phyloP scores from a whole-genome alignment of 2,797 vertebrate species.

The Todus mexicanus region DNA sequence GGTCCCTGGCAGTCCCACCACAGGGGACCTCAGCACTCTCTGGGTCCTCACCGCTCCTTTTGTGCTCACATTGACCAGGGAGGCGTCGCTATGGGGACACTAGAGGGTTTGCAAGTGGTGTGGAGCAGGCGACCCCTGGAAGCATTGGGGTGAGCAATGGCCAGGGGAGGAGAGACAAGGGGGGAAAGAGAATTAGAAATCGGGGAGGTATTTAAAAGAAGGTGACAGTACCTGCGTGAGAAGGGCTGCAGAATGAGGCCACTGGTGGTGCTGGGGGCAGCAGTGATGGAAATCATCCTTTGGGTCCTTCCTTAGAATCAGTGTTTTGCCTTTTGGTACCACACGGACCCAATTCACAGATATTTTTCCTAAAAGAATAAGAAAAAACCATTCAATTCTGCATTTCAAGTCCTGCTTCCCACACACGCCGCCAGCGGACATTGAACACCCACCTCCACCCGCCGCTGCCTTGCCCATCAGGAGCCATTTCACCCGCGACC shows the following conservation, averaged over 20 bases:
- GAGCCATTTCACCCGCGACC: neutral
- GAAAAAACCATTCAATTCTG: neutral
- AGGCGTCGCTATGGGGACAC: rapidly evolving
- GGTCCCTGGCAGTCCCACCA: neutral
- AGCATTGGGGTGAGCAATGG: rapidly evolving
- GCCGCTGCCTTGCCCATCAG: neutral
- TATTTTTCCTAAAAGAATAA: neutral
- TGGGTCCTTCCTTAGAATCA: neutral
- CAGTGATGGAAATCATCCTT: neutral
- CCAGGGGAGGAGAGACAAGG: neutral
- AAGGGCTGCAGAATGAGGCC: neutral
- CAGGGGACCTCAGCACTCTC: neutral
- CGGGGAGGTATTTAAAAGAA: neutral
- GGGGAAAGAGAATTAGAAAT: neutral
- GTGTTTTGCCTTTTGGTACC: neutral
- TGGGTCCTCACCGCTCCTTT: neutral
- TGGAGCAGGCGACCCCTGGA: neutral
- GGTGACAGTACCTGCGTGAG: neutral
- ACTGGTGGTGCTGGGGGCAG: rapidly evolving
- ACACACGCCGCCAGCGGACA: rapidly evolving
- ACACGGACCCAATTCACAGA: rapidly evolving
- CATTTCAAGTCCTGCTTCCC: neutral
- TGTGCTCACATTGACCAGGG: neutral
- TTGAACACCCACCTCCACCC: rapidly evolving
- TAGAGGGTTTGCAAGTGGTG: rapidly evolving